These are phyloP conservation scores for Corvus hawaiiensis DNA, from an alignment of 2,113 vertebrate species.

Conservation along the genomic window DNA sequence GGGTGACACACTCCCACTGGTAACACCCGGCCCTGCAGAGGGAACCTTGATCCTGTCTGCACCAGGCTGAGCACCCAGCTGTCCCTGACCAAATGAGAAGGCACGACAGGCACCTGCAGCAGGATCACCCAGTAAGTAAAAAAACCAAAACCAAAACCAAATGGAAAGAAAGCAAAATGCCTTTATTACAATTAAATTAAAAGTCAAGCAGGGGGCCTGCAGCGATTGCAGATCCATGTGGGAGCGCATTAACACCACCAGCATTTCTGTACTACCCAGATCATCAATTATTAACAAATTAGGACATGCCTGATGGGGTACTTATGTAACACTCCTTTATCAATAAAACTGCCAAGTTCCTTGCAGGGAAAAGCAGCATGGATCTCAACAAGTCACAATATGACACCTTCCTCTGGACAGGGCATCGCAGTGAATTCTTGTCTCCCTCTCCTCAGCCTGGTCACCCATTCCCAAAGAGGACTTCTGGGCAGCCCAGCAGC, in stretches of 20 bases:
- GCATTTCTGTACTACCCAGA: not conserved
- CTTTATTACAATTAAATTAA: not conserved
- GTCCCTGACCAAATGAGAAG: not conserved
- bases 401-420: not conserved
- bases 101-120: not conserved
- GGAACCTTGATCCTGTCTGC: not conserved
- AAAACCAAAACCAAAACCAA: not conserved
- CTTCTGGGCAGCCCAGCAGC: not conserved
- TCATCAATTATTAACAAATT: conserved; percentile 53
- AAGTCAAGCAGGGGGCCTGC: not conserved
- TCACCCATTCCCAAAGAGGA: not conserved
- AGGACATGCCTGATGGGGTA: conserved; percentile 9
- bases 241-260: not conserved
- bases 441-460: not conserved
- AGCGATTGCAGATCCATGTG: not conserved
- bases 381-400: not conserved
- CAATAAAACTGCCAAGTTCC: conserved; percentile 4
- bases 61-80: not conserved
- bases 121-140: not conserved
- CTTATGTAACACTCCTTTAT: conserved; percentile 25
- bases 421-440: not conserved
- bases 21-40: not conserved
- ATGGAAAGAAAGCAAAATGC: not conserved
- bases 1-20: not conserved
- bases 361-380: not conserved